These are phyloP conservation scores for Limnephilus marmoratus DNA, from an alignment of 2,888 invertebrate species.

Conservation along the genomic window DNA sequence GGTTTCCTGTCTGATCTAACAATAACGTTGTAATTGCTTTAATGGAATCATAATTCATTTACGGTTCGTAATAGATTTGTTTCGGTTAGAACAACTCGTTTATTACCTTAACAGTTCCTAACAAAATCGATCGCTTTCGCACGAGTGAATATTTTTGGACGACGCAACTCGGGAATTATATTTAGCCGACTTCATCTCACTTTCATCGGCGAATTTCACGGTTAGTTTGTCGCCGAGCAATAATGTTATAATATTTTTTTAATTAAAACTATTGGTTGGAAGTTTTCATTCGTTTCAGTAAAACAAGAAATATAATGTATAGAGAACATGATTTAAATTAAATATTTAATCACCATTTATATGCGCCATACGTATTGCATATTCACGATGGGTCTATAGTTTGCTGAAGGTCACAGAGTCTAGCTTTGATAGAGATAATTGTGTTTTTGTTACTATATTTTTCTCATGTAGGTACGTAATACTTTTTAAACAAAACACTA, in stretches of 20 bases:
- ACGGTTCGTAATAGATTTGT: conserved; percentile 1
- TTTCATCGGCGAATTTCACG: background rate
- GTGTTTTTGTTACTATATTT: too few species aligned
- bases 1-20: background rate
- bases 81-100: conserved; percentile 8
- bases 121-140: conserved; percentile 6
- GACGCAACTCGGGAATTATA: background rate
- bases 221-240: background rate
- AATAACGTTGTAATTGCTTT: background rate
- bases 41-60: conserved; percentile 7
- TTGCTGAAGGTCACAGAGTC: too few species aligned
- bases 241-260: background rate
- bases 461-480: too few species aligned
- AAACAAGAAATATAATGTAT: background rate
- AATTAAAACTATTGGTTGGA: background rate
- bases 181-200: background rate
- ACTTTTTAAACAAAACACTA: too few species aligned
- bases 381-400: too few species aligned
- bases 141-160: background rate
- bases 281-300: background rate
- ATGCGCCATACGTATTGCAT: too few species aligned
- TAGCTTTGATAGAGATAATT: too few species aligned
- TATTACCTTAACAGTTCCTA: background rate
- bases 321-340: background rate
- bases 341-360: too few species aligned